These are phyloP conservation scores for Oreochromis aureus DNA, from an alignment of 2,113 vertebrate genomes.

Conservation along the genomic window DNA sequence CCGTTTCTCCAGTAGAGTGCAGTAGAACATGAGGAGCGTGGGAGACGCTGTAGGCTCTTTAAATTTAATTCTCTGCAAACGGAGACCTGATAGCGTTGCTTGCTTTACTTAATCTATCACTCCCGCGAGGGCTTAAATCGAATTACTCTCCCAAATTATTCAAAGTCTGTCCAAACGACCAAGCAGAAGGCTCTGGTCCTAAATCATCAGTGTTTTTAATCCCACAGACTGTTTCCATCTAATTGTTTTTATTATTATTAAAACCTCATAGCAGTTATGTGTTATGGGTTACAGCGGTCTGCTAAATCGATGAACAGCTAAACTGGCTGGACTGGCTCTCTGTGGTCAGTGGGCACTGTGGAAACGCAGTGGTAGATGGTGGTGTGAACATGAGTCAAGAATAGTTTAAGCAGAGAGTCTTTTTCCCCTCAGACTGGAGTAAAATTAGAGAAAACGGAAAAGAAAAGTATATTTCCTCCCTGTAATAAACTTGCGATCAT, in stretches of 20 bases:
- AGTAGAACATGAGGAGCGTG: conserved; percentile 15
- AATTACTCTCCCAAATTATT: not conserved
- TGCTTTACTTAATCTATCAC: not conserved
- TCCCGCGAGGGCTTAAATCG: not conserved
- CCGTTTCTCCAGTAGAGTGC: conserved; percentile 43
- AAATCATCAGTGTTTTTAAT: not conserved
- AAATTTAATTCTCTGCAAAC: not conserved
- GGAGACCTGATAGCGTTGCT: not conserved
- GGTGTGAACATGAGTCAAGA: conserved; percentile 14
- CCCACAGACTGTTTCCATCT: not conserved
- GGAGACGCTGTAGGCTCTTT: not conserved
- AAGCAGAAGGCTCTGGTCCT: not conserved
- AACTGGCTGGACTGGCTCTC: conserved; percentile 23
- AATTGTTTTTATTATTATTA: conserved; percentile 8
- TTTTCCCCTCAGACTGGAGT: not conserved
- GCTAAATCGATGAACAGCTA: conserved; percentile 29
- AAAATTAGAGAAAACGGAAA: not conserved
- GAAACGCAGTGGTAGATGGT: not conserved
- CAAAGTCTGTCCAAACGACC: not conserved
- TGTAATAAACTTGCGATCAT: not conserved
- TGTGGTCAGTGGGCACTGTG: conserved; percentile 53
- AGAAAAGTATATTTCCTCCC: not conserved
- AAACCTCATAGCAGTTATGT: conserved; percentile 2
- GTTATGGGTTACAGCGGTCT: conserved; percentile 1
- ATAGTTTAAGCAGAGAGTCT: not conserved